Base-by-base conservation (phyloP, 2,888 invertebrate species). In the Dendrolimus houi region DNA sequence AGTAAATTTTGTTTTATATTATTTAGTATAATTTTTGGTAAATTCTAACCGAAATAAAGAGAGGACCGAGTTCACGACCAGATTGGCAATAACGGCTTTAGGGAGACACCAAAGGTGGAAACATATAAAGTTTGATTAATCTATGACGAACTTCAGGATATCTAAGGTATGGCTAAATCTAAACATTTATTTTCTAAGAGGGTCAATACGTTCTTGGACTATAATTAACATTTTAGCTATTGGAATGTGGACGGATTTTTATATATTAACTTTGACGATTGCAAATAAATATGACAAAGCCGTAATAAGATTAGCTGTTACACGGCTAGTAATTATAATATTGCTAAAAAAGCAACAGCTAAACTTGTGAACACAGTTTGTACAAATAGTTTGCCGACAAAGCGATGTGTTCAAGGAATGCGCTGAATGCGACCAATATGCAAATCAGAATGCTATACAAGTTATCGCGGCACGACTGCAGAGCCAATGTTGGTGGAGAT, bases 361-460 rank as follows among this genome's bases (percentile, higher is more conserved):
- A 87, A 86, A 74, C 85, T 86, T 83, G 66, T 64, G 62, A 64
- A 70, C 68, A 69, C 67, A 67, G 60, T 71, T 69, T 68, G 77
- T 74, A 72, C 70, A 72, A 71, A 75, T 77, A 79, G 63, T 72
- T 79, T 81, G 81, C 85, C 78, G 79, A 83, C 70, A 80, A 89
- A 90, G 89, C 90, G 81, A 88, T 89, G 87, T 87, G 85, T 82
- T 83, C 67, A 72, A 81, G 77, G 75, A 79, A 83, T 85, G 82
- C 78, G 75, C 75, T 75, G 68, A 77, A 85, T 86, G 88, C 83
- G 77, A 72, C 83, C 72, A 75, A 75, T 83, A 86, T 86, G 85
- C 83, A 84, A 79, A 79, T 72, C 68, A 72, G 72, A 86, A 86
- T 86, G 79, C 81, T 75, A 71, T 75, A 83, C 88, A 89, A 89